These are phyloP conservation scores for Blennius ocellaris DNA, from an alignment of 2,113 vertebrate genomes.

Conservation along the genomic window DNA sequence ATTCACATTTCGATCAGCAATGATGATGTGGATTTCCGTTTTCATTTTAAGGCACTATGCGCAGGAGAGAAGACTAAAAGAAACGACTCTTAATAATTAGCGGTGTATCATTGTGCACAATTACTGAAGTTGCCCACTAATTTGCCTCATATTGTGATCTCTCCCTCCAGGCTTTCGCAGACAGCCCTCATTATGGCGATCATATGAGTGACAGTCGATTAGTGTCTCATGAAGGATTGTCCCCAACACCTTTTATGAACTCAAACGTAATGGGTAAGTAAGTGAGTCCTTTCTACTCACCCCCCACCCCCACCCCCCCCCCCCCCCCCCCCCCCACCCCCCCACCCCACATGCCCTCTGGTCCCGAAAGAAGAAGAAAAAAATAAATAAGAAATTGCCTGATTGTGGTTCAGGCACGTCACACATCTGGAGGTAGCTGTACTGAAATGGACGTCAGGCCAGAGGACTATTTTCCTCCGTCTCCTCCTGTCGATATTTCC, in stretches of 20 bases:
- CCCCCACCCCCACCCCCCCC: conserved; percentile 73
- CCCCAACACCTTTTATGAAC: conserved; percentile 98
- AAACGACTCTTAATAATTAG: conserved; percentile 86
- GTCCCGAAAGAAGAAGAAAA: conserved; percentile 61
- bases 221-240: conserved; percentile 98
- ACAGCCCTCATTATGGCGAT: conserved; percentile 98
- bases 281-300: conserved; percentile 85
- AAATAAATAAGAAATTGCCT: conserved; percentile 18
- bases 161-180: conserved; percentile 94
- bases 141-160: conserved; percentile 92
- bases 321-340: conserved; percentile 70
- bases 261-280: conserved; percentile 99
- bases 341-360: conserved; percentile 81
- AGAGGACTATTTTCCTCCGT: conserved; percentile 39
- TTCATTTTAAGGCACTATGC: not conserved
- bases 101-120: conserved; percentile 86
- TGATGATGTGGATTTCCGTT: not conserved
- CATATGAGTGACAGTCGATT: conserved; percentile 99
- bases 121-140: conserved; percentile 89
- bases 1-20: not conserved
- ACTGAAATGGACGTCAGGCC: conserved; percentile 36
- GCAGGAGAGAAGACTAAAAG: conserved; percentile 75
- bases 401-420: conserved; percentile 71
- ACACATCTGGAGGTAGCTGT: conserved; percentile 72
- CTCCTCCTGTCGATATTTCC: conserved; percentile 56